Evolutionary conservation across 2,888 invertebrate genomes (phyloP).

Genomic region (Mystacides longicornis): DNA sequence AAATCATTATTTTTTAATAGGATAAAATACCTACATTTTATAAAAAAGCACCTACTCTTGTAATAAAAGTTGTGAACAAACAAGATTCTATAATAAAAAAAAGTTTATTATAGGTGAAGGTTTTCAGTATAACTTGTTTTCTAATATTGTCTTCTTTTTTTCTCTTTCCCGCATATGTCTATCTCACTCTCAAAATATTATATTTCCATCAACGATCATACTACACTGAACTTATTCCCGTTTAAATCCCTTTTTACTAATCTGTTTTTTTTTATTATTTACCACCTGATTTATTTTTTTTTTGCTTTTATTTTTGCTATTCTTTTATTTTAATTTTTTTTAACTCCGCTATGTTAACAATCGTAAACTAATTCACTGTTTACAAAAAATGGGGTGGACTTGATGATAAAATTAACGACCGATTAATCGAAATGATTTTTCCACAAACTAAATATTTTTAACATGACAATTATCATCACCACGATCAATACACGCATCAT

Average conservation of each 20-base stretch:
- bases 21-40: too few relatives aligned
- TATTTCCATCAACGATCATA: background rate
- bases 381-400: too few relatives aligned
- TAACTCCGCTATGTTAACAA: too few relatives aligned
- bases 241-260: constrained; percentile 5
- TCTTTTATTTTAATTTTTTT: background rate
- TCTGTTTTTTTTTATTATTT: constrained; percentile 1
- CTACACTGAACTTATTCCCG: background rate
- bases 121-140: constrained; percentile 14
- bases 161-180: constrained; percentile 18
- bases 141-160: constrained; percentile 25
- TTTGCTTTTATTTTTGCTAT: background rate
- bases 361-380: too few relatives aligned
- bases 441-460: background rate
- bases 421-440: background rate
- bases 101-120: constrained; percentile 25
- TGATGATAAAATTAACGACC: too few relatives aligned
- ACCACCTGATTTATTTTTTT: background rate
- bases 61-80: too few relatives aligned
- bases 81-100: too few relatives aligned
- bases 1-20: too few relatives aligned
- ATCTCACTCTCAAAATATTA: constrained; percentile 7
- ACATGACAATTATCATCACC: background rate
- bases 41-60: too few relatives aligned
- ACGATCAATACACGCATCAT: background rate